Evolutionary conservation across 2,888 invertebrate species (phyloP).

Genomic region (Dynastes maya): DNA sequence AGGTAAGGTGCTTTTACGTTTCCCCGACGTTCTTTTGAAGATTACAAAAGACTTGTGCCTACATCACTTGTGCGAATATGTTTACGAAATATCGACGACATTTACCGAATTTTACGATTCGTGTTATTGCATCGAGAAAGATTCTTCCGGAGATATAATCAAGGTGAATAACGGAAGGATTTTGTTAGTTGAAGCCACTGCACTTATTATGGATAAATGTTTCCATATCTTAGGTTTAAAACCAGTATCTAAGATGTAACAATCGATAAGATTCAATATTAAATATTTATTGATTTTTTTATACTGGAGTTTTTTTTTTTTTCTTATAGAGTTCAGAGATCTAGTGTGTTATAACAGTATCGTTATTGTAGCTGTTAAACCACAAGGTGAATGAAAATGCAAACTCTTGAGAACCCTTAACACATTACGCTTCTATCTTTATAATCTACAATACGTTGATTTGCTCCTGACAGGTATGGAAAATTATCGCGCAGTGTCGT

Average conservation of each 20-base stretch:
- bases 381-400: no score
- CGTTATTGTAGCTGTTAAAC: no score
- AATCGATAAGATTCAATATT: constrained; percentile 56
- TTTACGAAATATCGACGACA: constrained; percentile 89
- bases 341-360: no score
- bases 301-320: not conserved
- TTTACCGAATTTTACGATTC: constrained; percentile 98
- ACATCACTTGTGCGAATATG: constrained; percentile 90
- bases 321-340: not conserved
- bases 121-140: constrained; percentile 98
- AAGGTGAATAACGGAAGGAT: constrained; percentile 91
- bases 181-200: constrained; percentile 93
- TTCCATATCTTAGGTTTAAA: constrained; percentile 93
- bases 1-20: constrained; percentile 87
- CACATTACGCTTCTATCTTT: no score
- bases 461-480: no score
- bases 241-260: constrained; percentile 92
- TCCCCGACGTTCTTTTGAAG: constrained; percentile 93
- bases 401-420: no score
- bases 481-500: no score
- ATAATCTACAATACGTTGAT: no score
- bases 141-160: constrained; percentile 84
- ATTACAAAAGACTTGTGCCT: constrained; percentile 92
- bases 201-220: constrained; percentile 87
- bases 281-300: constrained; percentile 44